A percentile compares a stretch with the other conserved stretches of the same genome.
These are phyloP conservation scores for Lissonota sp. DNA, from an alignment of 2,888 invertebrate genomes.

Conservation along the genomic window DNA sequence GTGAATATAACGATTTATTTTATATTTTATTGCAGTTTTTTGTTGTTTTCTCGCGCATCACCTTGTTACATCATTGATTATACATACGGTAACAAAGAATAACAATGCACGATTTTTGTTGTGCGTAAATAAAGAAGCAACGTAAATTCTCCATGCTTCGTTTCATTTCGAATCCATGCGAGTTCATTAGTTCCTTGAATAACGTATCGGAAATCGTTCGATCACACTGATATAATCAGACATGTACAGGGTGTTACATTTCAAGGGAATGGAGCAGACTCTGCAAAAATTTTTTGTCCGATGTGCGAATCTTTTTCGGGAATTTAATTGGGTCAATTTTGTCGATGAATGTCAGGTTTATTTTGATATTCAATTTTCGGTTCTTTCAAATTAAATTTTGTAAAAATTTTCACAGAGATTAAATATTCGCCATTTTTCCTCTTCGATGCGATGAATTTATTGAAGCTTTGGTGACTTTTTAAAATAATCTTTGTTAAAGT, in stretches of 20 bases:
- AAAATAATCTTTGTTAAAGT: no score
- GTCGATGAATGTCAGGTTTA: no score
- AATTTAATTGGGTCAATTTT: no score
- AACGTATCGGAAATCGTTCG: constrained; percentile 13
- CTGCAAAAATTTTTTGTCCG: no score
- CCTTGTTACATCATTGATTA: not conserved
- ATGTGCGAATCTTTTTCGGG: no score
- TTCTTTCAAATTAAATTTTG: no score
- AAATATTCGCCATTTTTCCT: no score
- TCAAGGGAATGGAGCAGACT: no score
- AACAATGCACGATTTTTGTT: not conserved
- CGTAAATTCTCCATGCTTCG: constrained; percentile 2
- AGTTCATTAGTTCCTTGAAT: constrained; percentile 25
- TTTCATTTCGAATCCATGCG: constrained; percentile 9
- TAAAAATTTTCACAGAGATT: no score
- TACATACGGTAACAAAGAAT: not conserved
- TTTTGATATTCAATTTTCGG: no score
- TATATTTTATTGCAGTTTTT: not conserved
- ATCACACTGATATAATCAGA: not conserved
- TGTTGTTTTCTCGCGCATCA: not conserved
- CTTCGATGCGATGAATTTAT: no score
- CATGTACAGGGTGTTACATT: not conserved
- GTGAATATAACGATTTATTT: not conserved
- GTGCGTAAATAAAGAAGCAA: not conserved
- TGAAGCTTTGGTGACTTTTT: no score